Evolutionary conservation across 2,797 vertebrate species (phyloP).

Genomic region (Xiphophorus birchmanni): DNA sequence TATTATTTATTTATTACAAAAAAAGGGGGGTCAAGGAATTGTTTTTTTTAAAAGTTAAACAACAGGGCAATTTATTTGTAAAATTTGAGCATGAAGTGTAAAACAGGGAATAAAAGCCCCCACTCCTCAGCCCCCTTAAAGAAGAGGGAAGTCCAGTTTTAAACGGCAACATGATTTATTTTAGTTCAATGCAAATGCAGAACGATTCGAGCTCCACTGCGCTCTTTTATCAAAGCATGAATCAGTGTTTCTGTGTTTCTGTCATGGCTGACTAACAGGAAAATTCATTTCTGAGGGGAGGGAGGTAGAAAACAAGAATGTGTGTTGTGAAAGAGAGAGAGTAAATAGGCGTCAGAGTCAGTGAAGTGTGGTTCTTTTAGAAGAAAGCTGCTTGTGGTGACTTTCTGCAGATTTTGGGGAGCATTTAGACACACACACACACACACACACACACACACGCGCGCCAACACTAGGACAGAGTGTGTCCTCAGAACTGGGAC

Average conservation of each 20-base stretch:
- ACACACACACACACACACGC: neutral
- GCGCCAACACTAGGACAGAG: constrained; percentile 15
- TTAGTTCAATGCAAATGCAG: constrained; percentile 27
- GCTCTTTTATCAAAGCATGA: constrained; percentile 46
- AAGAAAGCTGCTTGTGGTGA: constrained; percentile 16
- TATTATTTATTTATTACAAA: too few species aligned
- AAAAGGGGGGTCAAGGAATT: neutral
- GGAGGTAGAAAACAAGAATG: neutral
- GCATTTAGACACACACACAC: neutral
- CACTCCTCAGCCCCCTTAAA: neutral
- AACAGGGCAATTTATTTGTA: neutral
- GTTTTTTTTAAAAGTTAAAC: neutral
- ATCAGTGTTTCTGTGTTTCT: constrained; percentile 63
- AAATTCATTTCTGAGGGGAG: constrained; percentile 16
- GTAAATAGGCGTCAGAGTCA: neutral
- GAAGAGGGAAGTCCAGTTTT: constrained; percentile 4
- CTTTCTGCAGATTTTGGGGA: constrained; percentile 27
- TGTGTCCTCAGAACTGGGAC: constrained; percentile 24
- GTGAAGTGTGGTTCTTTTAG: neutral
- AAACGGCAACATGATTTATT: constrained; percentile 21
- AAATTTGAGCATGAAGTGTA: neutral
- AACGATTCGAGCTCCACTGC: neutral
- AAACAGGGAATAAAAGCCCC: neutral
- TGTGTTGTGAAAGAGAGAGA: neutral
- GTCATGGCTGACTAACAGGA: constrained; percentile 40